Base-by-base conservation (phyloP, 2,113 vertebrate species). In the Suncus etruscus region DNA sequence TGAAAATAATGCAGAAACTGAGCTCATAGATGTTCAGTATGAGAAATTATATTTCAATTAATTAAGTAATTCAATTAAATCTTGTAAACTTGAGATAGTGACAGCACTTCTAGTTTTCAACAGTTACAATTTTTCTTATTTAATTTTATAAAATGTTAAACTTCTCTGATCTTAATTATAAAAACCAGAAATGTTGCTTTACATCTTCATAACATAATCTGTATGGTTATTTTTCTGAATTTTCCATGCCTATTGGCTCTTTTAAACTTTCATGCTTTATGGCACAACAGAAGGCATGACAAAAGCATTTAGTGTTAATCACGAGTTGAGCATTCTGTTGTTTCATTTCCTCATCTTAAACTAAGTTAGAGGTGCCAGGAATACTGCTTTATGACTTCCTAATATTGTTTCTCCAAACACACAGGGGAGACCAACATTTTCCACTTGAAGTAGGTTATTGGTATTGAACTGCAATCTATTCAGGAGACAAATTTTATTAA, bases 131-230 rank as follows among this genome's bases (percentile, higher is more conserved):
- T n/a, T 84, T 81, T 73, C 32, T 61, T 78, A 47, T 90, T 90
- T 75, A 87, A 73, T 84, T 83, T 14, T 16, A 68, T 72, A 48
- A 66, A 93, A 89, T 80, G 29, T 73, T 81, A 86, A 80, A 68
- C 87, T 91, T 1, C 68, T 86, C 12, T 85, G n/a, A 32, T 61
- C 93, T 93, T 86, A 86, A 73, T 78, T 94, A 69, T 69, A 92
- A 92, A 29, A 48, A 70, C 24, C 68, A 10, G 6, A 83, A 74
- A 82, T 83, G 50, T 51, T 89, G 2, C 11, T 91, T 90, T 84
- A 82, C 83, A 77, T 89, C 69, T 4, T 9, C 39, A 31, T 85
- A 73, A 54, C 65, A 31, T 84, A 66, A 48, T 93, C 20, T 85
- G 58, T n/a, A n/a, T n/a, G n/a, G n/a, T 75, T 50, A 39, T 81